phyloP scores from a whole-genome alignment of 2,888 invertebrate genomes.

The Luperina nickerlii region DNA sequence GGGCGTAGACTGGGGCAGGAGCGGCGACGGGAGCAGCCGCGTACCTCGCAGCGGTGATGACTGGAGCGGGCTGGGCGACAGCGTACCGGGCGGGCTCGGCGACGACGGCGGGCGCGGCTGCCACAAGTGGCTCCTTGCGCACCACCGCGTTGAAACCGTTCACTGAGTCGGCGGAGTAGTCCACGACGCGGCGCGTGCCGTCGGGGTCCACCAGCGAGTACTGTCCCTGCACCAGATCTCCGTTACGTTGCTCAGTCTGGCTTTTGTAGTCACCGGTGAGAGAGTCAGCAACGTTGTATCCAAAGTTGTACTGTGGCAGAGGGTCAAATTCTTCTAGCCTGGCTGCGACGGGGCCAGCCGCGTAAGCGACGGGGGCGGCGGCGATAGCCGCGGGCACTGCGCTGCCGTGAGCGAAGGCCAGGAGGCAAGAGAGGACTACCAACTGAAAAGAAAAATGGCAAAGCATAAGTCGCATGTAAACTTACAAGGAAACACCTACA shows the following conservation, averaged over 20 bases:
- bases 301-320: constrained; percentile 90
- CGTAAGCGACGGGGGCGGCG: constrained; percentile 77
- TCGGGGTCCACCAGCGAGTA: constrained; percentile 86
- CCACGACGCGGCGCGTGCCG: constrained; percentile 84
- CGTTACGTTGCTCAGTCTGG: constrained; percentile 88
- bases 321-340: constrained; percentile 88
- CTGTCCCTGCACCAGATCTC: constrained; percentile 88
- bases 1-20: constrained; percentile 50
- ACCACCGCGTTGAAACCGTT: constrained; percentile 87
- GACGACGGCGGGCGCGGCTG: constrained; percentile 80
- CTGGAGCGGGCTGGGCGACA: constrained; percentile 60
- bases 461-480: not conserved
- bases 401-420: constrained; percentile 81
- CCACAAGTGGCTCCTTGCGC: constrained; percentile 82
- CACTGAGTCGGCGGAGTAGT: constrained; percentile 84
- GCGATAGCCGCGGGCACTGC: constrained; percentile 79
- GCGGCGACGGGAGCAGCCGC: constrained; percentile 64
- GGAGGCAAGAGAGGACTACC: constrained; percentile 83
- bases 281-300: constrained; percentile 85
- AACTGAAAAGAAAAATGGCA: constrained; percentile 74
- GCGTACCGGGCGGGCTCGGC: constrained; percentile 78
- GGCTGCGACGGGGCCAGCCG: constrained; percentile 78
- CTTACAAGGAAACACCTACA: not conserved
- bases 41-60: constrained; percentile 82
- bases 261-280: constrained; percentile 87